Base-by-base conservation (phyloP, 1,140 invertebrate genomes). In the Solenopsis fugax region DNA sequence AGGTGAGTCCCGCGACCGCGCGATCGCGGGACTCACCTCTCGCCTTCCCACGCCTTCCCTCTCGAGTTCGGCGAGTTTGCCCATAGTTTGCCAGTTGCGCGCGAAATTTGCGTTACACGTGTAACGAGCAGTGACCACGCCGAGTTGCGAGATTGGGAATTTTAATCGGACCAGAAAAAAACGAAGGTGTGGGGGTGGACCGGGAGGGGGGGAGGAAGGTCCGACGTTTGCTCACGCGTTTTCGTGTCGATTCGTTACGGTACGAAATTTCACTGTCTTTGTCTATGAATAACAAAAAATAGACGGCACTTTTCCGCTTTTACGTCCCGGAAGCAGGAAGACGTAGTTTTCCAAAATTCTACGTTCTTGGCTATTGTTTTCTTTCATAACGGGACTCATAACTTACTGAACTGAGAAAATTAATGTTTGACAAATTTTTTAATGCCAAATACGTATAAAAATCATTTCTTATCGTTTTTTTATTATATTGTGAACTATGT, bases 231-330 rank as follows among this genome's bases (percentile, higher is more conserved):
- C 64, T 37, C 48, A 45, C 34, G 37, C 65, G 21, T 50, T 48
- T 50, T 29, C 56, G 4, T 45, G 13, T 67, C 16, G 78, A 5
- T 58, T 18, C 24, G 80, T 73, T 60, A 73, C 52, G 37, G 13
- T 6, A 64, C 24, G 10, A 50, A 76, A 10, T 64, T 9, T 9
- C 41, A n/a, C 54, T n/a, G 54, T 73, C 80, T 84, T 84, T 84
- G 80, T 84, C 41, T 37, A 37, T 6, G 24, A n/a, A 62, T 41
- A 62, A 84, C 41, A 41, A 18, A 72, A 73, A 73, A 21, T 21
- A 16, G 48, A 6, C 13, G 16, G 0, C 34, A 10, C 37, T 29
- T 60, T 34, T 48, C 12, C 10, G 29, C 16, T 21, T 71, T 64
- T 18, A 18, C 13, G 24, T 16, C 4, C 5, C 9, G 5, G 18